These are phyloP conservation scores for Hermetia illucens DNA, from an alignment of 1,140 invertebrate genomes.

Conservation along the genomic window DNA sequence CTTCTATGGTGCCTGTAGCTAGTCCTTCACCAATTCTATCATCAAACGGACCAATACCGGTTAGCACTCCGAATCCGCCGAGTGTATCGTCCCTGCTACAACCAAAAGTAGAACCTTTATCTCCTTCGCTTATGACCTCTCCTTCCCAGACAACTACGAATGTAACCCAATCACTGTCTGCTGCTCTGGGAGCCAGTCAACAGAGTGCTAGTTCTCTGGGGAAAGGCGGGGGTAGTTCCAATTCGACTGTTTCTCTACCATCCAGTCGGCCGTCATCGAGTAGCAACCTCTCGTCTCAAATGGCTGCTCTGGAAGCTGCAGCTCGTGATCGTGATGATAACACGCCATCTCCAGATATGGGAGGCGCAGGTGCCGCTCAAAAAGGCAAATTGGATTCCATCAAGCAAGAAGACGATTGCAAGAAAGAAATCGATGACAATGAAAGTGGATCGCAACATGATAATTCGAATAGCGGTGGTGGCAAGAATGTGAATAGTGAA, in stretches of 20 bases:
- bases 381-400: constrained; percentile 49
- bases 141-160: constrained; percentile 13
- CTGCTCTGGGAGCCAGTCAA: too few species aligned
- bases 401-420: constrained; percentile 49
- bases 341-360: constrained; percentile 42
- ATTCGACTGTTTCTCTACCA: constrained; percentile 6
- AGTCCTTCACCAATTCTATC: constrained; percentile 34
- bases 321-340: constrained; percentile 48
- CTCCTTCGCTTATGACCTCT: constrained; percentile 19
- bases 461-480: constrained; percentile 32
- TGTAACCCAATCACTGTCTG: too few species aligned
- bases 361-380: constrained; percentile 28
- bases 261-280: constrained; percentile 15
- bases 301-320: constrained; percentile 51
- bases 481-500: constrained; percentile 50
- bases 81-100: constrained; percentile 32
- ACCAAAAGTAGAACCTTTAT: constrained; percentile 22
- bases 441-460: constrained; percentile 32
- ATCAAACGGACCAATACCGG: constrained; percentile 30
- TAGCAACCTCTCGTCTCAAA: constrained; percentile 47
- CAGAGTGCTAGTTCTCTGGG: constrained; percentile 9
- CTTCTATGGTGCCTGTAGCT: constrained; percentile 32
- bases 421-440: constrained; percentile 47
- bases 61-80: constrained; percentile 34
- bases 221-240: constrained; percentile 3